Evolutionary conservation across 2,113 vertebrate genomes (phyloP).

Genomic region (Trogon melanurus): DNA sequence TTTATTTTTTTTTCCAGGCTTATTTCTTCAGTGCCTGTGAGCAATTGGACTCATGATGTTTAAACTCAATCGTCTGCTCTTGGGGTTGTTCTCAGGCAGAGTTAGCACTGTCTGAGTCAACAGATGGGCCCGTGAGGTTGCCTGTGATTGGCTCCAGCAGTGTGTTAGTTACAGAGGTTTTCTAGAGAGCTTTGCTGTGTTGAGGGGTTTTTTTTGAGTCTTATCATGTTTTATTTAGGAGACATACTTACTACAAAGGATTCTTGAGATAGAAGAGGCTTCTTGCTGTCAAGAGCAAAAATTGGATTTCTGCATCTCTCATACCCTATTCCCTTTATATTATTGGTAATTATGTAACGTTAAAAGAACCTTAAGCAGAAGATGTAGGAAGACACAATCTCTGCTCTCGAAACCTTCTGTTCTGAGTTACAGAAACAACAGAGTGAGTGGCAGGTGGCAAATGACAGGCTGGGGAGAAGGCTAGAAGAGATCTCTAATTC

Average conservation of each 20-base stretch:
- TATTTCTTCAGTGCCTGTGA: neutral
- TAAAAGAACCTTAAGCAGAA: neutral
- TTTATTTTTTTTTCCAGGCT: neutral
- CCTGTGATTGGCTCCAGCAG: neutral
- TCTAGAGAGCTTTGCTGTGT: neutral
- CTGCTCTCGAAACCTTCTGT: neutral
- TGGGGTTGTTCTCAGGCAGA: neutral
- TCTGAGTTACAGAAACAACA: neutral
- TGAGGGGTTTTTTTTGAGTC: neutral
- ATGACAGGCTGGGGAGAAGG: neutral
- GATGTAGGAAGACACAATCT: neutral
- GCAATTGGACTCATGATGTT: neutral
- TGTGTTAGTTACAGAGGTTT: neutral
- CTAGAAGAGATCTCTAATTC: neutral
- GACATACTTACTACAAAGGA: neutral
- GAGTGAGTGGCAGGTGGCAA: neutral
- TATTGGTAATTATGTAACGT: neutral
- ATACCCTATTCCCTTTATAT: conserved; percentile 12
- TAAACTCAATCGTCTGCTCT: neutral
- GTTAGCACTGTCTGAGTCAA: neutral
- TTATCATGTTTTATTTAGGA: conserved; percentile 26
- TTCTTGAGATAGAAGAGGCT: neutral
- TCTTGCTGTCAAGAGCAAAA: conserved; percentile 16
- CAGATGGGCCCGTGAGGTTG: neutral
- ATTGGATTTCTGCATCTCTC: neutral